These are phyloP conservation scores for Papilio aristodemus DNA, from an alignment of 1,140 invertebrate genomes.

Conservation along the genomic window DNA sequence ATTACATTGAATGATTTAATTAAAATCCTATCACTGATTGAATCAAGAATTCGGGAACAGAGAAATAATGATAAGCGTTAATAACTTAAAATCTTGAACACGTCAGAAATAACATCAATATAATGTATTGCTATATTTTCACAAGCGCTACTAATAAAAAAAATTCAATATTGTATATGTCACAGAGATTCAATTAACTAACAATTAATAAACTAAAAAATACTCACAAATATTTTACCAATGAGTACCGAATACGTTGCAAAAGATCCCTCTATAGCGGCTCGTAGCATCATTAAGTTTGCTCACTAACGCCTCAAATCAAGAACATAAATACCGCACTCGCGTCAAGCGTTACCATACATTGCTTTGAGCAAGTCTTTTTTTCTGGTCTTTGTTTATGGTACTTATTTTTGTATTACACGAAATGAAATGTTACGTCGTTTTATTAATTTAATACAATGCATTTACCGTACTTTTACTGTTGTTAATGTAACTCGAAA, in stretches of 20 bases:
- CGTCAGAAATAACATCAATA: too few species aligned
- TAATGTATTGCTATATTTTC: background rate
- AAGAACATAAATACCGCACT: constrained; percentile 18
- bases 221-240: background rate
- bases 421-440: background rate
- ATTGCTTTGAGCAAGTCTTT: background rate
- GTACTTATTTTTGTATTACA: background rate
- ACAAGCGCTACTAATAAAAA: background rate
- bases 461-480: too few species aligned
- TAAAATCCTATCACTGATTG: too few species aligned
- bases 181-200: too few species aligned
- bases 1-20: too few species aligned
- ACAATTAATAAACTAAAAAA: background rate
- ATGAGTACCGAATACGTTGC: background rate
- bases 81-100: too few species aligned
- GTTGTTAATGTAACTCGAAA: too few species aligned
- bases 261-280: background rate
- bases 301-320: constrained; percentile 8
- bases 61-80: too few species aligned
- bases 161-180: too few species aligned
- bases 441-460: too few species aligned
- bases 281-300: constrained; percentile 1
- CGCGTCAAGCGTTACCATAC: constrained; percentile 1
- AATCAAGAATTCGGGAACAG: too few species aligned
- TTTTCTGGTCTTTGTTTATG: background rate